Conservation (phyloP, 2,888 invertebrate genomes). For the Protophormia terraenovae region DNA sequence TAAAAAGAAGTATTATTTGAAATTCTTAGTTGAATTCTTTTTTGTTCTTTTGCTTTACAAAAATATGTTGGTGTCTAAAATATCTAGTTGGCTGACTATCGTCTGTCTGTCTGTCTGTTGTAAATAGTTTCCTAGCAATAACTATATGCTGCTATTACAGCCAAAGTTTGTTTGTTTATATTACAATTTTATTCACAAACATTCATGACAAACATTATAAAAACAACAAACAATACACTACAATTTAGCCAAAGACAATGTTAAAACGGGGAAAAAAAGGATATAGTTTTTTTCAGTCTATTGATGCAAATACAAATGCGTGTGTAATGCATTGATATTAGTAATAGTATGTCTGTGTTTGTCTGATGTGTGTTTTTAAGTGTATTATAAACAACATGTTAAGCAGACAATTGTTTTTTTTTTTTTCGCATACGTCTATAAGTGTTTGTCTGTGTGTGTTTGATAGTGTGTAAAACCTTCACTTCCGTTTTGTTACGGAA, state of each 20-base stretch:
- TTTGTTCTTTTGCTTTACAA: not conserved
- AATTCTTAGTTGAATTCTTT: not conserved
- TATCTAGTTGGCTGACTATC: conserved; percentile 46
- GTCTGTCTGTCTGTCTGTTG: conserved; percentile 24
- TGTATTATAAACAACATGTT: conserved; percentile 52
- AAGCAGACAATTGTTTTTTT: conserved; percentile 49
- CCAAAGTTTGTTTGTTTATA: conserved; percentile 46
- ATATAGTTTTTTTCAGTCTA: not conserved
- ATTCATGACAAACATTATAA: not conserved
- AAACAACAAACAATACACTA: not conserved
- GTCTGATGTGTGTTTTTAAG: not conserved
- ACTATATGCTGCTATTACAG: conserved; percentile 12
- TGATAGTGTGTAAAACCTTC: conserved; percentile 60
- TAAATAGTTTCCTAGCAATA: conserved; percentile 30
- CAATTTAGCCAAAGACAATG: not conserved
- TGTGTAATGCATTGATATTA: no score
- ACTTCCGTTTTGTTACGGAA: conserved; percentile 66
- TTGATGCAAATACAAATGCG: conserved; percentile 8
- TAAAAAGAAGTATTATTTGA: not conserved
- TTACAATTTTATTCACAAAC: conserved; percentile 13
- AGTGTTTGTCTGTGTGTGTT: conserved; percentile 14
- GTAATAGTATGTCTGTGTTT: no score
- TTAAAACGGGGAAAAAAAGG: not conserved
- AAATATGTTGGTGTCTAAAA: conserved; percentile 30
- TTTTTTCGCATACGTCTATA: not conserved